Evolutionary conservation across 1,140 invertebrate species (phyloP).

Genomic region (Neoseiulus cucumeris): DNA sequence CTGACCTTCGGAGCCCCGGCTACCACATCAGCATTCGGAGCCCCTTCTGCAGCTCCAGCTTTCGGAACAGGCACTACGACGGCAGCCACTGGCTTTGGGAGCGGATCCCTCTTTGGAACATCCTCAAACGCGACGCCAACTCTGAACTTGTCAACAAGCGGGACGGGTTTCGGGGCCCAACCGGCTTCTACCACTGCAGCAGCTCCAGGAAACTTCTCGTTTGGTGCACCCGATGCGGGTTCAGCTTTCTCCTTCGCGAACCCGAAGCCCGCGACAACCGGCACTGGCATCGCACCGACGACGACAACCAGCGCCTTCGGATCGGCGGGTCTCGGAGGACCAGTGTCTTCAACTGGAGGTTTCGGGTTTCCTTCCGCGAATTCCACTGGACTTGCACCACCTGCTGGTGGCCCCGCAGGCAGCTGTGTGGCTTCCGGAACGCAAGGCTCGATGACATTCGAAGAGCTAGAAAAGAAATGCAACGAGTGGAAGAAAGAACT

Average conservation of each 20-base stretch:
- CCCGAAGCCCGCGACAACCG: background rate
- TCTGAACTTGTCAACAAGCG: background rate
- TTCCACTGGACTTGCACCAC: background rate
- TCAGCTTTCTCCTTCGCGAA: background rate
- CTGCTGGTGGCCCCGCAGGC: no score
- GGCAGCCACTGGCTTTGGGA: no score
- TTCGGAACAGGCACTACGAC: no score
- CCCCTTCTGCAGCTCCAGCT: no score
- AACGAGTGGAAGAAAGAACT: constrained; percentile 89
- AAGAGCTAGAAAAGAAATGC: constrained; percentile 71
- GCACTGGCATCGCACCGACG: constrained; percentile 1
- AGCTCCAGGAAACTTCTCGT: constrained; percentile 9
- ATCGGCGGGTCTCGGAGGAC: no score
- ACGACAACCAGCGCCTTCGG: background rate
- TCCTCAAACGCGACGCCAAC: no score
- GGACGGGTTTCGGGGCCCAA: background rate
- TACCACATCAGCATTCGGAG: no score
- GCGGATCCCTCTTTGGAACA: no score
- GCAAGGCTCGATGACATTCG: constrained; percentile 44
- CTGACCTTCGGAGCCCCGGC: no score
- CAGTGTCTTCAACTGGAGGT: no score
- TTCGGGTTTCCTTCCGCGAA: background rate
- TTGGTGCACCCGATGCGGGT: background rate
- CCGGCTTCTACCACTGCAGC: constrained; percentile 13
- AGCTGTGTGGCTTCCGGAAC: background rate